A percentile compares a stretch with the other conserved stretches of the same genome.
phyloP scores from a whole-genome alignment of 2,797 vertebrate genomes.

The Danio tinwini region DNA sequence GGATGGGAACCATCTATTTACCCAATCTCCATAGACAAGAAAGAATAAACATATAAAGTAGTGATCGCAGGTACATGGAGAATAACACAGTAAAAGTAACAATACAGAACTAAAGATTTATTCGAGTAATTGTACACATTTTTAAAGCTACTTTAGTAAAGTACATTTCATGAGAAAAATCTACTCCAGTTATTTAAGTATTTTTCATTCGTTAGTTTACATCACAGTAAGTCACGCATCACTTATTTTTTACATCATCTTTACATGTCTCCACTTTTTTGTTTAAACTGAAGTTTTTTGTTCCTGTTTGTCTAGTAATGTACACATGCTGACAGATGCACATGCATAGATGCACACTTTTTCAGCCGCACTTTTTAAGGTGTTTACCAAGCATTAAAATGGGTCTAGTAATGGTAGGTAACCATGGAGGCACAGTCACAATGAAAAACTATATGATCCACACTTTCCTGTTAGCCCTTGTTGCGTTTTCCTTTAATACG shows the following conservation, averaged over 20 bases:
- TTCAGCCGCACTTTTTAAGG: constrained; percentile 66
- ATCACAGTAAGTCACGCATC: too few species aligned
- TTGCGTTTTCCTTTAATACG: constrained; percentile 2
- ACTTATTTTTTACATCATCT: not conserved
- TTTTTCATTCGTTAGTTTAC: too few species aligned
- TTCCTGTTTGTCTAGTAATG: constrained; percentile 39
- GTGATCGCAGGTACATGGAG: too few species aligned
- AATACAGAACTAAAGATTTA: too few species aligned
- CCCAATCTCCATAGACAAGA: too few species aligned
- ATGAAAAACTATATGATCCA: not conserved
- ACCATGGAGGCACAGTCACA: not conserved
- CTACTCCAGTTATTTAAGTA: too few species aligned
- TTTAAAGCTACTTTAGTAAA: too few species aligned
- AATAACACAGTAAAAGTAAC: too few species aligned
- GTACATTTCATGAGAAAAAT: too few species aligned
- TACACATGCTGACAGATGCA: constrained; percentile 4
- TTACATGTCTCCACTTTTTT: constrained; percentile 9
- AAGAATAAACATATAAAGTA: too few species aligned
- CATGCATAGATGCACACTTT: not conserved
- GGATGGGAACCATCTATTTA: too few species aligned
- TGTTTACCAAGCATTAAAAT: constrained; percentile 75
- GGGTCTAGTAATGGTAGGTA: constrained; percentile 44
- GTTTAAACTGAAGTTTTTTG: constrained; percentile 45
- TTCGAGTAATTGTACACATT: too few species aligned
- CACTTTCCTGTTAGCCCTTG: constrained; percentile 10